Percentiles rank a stretch among this genome's conserved stretches.
These are phyloP conservation scores for Rhamnusium bicolor DNA, from an alignment of 2,888 invertebrate species.

Conservation along the genomic window DNA sequence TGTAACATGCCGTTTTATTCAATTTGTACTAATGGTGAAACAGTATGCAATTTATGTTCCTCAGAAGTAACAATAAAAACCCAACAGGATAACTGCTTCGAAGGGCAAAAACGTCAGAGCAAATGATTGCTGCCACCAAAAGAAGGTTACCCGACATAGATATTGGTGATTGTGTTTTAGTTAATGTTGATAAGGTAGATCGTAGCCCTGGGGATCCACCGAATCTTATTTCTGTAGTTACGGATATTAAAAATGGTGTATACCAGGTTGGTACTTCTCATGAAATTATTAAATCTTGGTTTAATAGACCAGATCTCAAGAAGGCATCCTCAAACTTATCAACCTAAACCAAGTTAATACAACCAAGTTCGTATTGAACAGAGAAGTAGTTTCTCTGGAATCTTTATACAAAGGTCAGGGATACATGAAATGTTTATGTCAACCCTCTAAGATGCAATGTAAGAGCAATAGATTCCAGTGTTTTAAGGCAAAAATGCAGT, in stretches of 20 bases:
- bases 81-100: not conserved
- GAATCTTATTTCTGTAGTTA: no score
- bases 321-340: not conserved
- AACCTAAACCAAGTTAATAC: not conserved
- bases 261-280: not conserved
- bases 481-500: constrained; percentile 5
- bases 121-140: not conserved
- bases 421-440: no score
- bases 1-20: not conserved
- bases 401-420: no score
- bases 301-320: no score
- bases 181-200: no score
- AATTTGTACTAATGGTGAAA: not conserved
- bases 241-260: no score
- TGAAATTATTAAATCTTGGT: no score
- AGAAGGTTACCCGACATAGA: not conserved
- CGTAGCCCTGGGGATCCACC: no score
- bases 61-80: not conserved
- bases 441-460: constrained; percentile 7
- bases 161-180: no score
- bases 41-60: not conserved
- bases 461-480: constrained; percentile 8
- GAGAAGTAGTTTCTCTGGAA: no score
- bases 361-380: no score
- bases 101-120: not conserved